These are phyloP conservation scores for Drosophila emarginata DNA, from an alignment of 2,888 invertebrate species.

Conservation along the genomic window DNA sequence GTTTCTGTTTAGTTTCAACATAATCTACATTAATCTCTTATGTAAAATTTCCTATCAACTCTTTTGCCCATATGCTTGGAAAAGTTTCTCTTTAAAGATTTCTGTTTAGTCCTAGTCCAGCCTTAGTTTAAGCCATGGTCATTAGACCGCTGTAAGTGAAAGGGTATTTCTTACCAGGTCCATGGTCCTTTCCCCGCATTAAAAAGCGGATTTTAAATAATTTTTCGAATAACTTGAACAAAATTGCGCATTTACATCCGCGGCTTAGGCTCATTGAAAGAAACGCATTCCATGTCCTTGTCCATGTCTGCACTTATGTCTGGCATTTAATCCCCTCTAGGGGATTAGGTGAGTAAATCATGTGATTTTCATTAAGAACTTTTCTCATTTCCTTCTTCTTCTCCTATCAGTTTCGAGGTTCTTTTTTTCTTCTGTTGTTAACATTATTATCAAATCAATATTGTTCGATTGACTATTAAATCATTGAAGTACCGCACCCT, in stretches of 20 bases:
- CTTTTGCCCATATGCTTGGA: constrained; percentile 39
- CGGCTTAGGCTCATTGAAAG: constrained; percentile 22
- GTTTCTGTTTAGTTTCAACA: constrained; percentile 5
- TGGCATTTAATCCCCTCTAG: background rate
- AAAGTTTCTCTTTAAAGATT: background rate
- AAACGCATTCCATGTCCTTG: background rate
- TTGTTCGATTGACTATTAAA: constrained; percentile 57
- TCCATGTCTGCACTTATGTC: too few species aligned
- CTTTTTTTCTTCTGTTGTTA: constrained; percentile 15
- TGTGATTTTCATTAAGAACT: constrained; percentile 2
- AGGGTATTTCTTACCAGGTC: constrained; percentile 31
- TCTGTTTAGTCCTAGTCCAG: constrained; percentile 4
- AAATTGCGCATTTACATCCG: constrained; percentile 31
- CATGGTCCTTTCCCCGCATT: constrained; percentile 43
- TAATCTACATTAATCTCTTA: constrained; percentile 9
- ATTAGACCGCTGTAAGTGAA: constrained; percentile 40
- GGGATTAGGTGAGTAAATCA: constrained; percentile 27
- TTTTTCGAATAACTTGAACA: constrained; percentile 28
- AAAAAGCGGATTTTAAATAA: constrained; percentile 50
- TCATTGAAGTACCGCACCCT: constrained; percentile 44
- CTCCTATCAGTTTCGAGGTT: background rate
- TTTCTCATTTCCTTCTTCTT: background rate
- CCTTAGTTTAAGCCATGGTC: constrained; percentile 28
- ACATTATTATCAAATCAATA: constrained; percentile 55
- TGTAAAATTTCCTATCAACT: constrained; percentile 46